These are phyloP conservation scores for Stictocephala bisonia DNA, from an alignment of 2,888 invertebrate species.

Conservation along the genomic window DNA sequence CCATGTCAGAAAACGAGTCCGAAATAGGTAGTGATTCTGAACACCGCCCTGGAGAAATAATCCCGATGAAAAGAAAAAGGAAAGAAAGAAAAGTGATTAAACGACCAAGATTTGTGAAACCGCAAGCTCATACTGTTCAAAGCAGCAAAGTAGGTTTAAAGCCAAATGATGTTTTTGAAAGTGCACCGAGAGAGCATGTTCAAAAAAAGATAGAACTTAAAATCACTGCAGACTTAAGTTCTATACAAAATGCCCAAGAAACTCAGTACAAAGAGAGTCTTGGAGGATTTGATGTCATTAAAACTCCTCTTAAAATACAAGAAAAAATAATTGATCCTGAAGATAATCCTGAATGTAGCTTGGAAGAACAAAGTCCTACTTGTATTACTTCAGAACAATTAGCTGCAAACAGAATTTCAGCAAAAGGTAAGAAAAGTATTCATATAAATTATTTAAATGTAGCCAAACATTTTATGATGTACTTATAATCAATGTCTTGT, in stretches of 20 bases:
- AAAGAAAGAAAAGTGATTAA: conserved; percentile 67
- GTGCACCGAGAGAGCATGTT: conserved; percentile 64
- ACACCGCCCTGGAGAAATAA: conserved; percentile 50
- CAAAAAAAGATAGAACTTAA: conserved; percentile 69
- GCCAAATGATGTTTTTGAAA: conserved; percentile 70
- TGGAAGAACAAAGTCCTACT: conserved; percentile 55
- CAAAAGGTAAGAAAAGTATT: conserved; percentile 65
- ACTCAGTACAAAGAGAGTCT: conserved; percentile 39
- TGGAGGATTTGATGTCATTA: conserved; percentile 62
- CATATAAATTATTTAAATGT: conserved; percentile 9
- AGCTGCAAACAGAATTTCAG: conserved; percentile 74
- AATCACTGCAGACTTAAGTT: conserved; percentile 63
- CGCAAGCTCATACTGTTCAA: conserved; percentile 53
- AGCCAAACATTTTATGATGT: no score
- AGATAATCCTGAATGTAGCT: conserved; percentile 57
- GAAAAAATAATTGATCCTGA: conserved; percentile 43
- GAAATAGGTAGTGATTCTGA: conserved; percentile 75
- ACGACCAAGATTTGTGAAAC: conserved; percentile 69
- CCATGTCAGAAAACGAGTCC: conserved; percentile 67
- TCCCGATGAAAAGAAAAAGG: conserved; percentile 65
- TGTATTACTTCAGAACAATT: conserved; percentile 75
- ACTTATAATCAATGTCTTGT: background rate
- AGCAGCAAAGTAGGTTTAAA: conserved; percentile 61
- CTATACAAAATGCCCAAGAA: conserved; percentile 55
- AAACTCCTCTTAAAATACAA: conserved; percentile 54